Evolutionary conservation across 2,113 vertebrate species (phyloP), one percentile per base, ranked within the genome.

Genomic region (Trematomus loennbergii): DNA sequence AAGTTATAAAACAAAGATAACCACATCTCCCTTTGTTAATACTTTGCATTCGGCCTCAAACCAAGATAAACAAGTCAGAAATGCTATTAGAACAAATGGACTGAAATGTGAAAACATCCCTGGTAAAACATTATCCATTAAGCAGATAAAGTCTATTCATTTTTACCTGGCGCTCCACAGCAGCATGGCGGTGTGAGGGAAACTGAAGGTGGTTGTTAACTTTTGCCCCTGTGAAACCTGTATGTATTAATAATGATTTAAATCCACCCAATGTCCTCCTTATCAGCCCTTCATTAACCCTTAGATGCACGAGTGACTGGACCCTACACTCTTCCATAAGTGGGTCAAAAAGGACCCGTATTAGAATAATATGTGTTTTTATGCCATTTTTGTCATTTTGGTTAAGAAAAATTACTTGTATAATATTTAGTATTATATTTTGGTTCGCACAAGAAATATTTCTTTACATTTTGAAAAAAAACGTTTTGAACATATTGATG

Each of bases 181-280:
- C 53, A 43, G 25, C 43, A 58, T 63, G 43, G 75, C 12, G 45
- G 70, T 76, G 67, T 55, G 72, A 72, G 55, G 53, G 43, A 29
- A 75, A 69, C 45, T 25, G 76, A 58, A 53, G 62, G 54, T 29
- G 29, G 54, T 36, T 72, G 74, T 66, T 82, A 79, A 85, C 29
- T 57, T 53, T 78, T 45, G 29, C 69, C 57, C 64, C 55, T 10
- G 64, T 85, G 70, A 84, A 90, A 78, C 75, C 63, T 75, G 64
- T 40, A 65, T 84, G 49, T 68, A 86, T 87, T 83, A 90, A 75
- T 78, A 78, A 88, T 79, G 45, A 81, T 55, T 52, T 81, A n/a
- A 36, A 13, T 54, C 54, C 46, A 59, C 25, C 59, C 63, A 59
- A 49, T 33, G 66, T 59, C 57, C 72, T 72, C 63, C 25, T 25